These are phyloP conservation scores for Idaea aversata DNA, from an alignment of 2,888 invertebrate genomes.

Conservation along the genomic window DNA sequence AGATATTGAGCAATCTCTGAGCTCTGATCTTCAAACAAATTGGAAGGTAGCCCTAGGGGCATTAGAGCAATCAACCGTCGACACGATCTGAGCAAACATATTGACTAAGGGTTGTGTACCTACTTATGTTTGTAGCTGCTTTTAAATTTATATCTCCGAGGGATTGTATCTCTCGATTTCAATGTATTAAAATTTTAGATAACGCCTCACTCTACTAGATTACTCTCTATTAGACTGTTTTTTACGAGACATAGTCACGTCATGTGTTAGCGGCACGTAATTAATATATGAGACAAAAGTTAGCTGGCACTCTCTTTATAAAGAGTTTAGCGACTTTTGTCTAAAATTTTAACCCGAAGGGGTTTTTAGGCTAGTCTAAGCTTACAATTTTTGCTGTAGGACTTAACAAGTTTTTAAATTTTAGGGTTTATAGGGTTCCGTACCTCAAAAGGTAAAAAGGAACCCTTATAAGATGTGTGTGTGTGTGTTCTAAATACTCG, in stretches of 20 bases:
- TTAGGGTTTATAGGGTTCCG: no score
- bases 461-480: no score
- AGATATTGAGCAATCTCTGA: slow-evolving; percentile 1
- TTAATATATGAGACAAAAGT: no score
- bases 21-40: not conserved
- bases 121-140: not conserved
- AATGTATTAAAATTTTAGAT: not conserved
- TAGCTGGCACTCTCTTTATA: no score
- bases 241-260: not conserved
- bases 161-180: not conserved
- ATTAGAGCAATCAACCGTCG: slow-evolving; percentile 1
- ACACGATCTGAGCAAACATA: not conserved
- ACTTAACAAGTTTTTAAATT: no score
- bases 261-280: no score
- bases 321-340: no score
- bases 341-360: no score
- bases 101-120: not conserved
- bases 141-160: not conserved
- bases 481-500: no score
- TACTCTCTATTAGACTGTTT: not conserved
- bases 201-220: not conserved
- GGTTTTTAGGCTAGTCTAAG: no score
- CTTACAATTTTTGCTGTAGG: no score
- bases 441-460: no score
- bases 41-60: not conserved